Percentiles rank a stretch among this genome's conserved stretches.
Conservation (phyloP, 1,140 invertebrate genomes). For the Argopecten irradians region DNA sequence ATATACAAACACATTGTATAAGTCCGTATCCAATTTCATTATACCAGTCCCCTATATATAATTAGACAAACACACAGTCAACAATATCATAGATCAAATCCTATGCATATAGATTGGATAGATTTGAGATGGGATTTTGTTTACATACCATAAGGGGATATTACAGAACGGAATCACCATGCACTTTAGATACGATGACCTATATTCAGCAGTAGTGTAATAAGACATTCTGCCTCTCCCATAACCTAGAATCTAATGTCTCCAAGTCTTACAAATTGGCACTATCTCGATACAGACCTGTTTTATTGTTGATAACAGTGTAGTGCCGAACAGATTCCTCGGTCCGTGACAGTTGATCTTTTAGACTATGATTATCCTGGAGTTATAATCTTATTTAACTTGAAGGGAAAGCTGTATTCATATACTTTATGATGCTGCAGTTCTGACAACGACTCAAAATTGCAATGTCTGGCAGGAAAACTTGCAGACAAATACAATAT, state of each 20-base stretch:
- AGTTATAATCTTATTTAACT: neutral
- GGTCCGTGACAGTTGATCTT: neutral
- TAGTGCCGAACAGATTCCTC: neutral
- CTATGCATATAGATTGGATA: neutral
- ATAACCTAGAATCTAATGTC: neutral
- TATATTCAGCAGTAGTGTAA: neutral
- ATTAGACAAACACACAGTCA: neutral
- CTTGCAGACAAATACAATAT: neutral
- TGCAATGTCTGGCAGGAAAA: neutral
- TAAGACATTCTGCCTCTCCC: neutral
- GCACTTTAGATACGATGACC: neutral
- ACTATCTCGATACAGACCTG: neutral
- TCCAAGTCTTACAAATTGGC: neutral
- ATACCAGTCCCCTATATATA: too few species aligned
- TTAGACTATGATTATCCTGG: neutral
- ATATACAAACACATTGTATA: neutral
- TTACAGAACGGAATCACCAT: neutral
- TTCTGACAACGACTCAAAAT: neutral
- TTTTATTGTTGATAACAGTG: neutral
- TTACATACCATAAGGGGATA: neutral
- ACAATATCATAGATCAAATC: neutral
- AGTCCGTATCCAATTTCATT: too few species aligned
- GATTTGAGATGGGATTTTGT: neutral
- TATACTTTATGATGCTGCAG: neutral
- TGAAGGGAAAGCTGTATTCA: neutral